Conservation (phyloP, 1,140 invertebrate genomes). For the Bombus polaris region DNA sequence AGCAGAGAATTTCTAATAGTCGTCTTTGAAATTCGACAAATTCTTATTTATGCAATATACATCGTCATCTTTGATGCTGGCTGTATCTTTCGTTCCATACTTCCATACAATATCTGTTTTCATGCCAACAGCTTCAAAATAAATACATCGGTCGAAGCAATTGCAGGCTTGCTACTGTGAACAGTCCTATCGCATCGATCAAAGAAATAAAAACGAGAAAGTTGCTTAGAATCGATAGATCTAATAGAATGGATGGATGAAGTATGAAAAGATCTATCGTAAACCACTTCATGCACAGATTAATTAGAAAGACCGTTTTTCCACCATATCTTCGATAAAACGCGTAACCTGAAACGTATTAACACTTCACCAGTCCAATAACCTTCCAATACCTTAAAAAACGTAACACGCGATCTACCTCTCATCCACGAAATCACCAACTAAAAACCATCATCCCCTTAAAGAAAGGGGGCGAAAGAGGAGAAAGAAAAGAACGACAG, state of each 20-base stretch:
- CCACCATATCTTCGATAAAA: no score
- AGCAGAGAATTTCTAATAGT: background rate
- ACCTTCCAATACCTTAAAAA: background rate
- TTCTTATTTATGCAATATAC: background rate
- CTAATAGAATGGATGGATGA: no score
- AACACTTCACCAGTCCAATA: background rate
- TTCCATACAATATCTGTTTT: no score
- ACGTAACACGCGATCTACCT: background rate
- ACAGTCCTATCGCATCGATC: background rate
- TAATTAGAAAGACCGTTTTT: background rate
- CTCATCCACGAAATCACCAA: background rate
- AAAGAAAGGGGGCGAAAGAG: background rate
- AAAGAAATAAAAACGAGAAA: no score
- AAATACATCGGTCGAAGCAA: background rate
- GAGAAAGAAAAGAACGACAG: background rate
- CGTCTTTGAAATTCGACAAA: background rate
- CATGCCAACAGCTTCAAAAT: background rate
- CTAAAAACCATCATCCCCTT: conserved; percentile 4
- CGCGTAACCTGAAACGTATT: no score
- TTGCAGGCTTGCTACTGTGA: background rate
- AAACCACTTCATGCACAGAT: background rate
- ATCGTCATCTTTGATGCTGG: background rate
- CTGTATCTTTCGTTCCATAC: background rate
- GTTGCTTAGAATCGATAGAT: no score
- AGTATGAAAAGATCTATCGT: no score